These are phyloP conservation scores for Clusia tigrina DNA, from an alignment of 2,888 invertebrate genomes.

Conservation along the genomic window DNA sequence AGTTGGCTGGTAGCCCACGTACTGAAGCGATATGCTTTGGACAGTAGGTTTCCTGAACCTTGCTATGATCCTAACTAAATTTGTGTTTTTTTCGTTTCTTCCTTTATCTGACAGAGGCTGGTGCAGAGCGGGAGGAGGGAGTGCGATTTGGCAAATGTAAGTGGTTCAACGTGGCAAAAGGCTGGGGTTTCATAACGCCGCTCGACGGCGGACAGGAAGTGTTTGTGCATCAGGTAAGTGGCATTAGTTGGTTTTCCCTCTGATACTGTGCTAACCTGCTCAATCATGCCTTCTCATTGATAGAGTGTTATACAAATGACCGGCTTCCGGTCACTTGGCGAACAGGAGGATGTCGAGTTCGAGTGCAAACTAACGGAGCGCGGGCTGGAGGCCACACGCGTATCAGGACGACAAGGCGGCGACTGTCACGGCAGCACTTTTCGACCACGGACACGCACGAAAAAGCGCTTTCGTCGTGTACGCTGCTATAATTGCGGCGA, in stretches of 20 bases:
- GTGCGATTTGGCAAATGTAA: constrained; percentile 84
- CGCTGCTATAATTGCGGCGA: constrained; percentile 94
- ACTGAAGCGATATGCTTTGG: no score
- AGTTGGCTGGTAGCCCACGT: no score
- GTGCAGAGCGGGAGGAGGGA: constrained; percentile 58
- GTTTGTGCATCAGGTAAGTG: constrained; percentile 88
- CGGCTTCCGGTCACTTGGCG: constrained; percentile 84
- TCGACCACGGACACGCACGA: constrained; percentile 77
- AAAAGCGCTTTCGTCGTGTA: constrained; percentile 85
- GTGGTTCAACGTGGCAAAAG: constrained; percentile 96
- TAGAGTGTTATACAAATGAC: constrained; percentile 92
- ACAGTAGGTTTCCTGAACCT: no score
- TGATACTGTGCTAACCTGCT: neutral
- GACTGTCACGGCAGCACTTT: constrained; percentile 85
- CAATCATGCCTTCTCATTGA: constrained; percentile 54
- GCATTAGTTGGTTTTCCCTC: no score
- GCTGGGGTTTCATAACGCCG: constrained; percentile 93
- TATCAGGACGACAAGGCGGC: constrained; percentile 78
- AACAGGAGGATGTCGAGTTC: constrained; percentile 89
- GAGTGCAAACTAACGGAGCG: constrained; percentile 85
- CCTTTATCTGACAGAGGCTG: constrained; percentile 45
- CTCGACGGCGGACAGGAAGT: constrained; percentile 90
- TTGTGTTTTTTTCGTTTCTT: no score
- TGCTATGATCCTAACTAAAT: no score
- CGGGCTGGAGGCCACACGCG: constrained; percentile 86